Percentiles rank a stretch among this genome's conserved stretches.
Evolutionary conservation across 1,140 invertebrate genomes (phyloP).

Genomic region (Trichonephila clavata): DNA sequence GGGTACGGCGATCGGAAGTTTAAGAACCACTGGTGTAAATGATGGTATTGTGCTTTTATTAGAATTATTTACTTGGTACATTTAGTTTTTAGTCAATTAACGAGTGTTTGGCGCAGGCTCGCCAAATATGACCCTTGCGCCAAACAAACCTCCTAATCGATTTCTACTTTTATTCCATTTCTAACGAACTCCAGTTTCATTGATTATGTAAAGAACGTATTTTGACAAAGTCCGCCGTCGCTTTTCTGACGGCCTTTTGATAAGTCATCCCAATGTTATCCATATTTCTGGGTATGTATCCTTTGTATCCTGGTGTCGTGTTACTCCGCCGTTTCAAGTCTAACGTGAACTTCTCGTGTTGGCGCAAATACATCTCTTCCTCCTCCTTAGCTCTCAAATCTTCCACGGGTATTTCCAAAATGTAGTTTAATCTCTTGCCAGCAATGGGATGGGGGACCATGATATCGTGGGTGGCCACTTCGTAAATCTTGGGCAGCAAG

Average conservation of each 20-base stretch:
- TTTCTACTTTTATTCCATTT: background rate
- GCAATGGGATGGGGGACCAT: conserved; percentile 51
- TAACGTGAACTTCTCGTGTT: background rate
- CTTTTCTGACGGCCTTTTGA: conserved; percentile 33
- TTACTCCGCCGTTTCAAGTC: conserved; percentile 43
- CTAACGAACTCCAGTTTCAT: background rate
- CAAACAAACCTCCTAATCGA: background rate
- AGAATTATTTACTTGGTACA: no score
- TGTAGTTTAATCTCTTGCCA: conserved; percentile 20
- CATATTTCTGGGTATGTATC: conserved; percentile 43
- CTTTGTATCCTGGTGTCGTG: conserved; percentile 5
- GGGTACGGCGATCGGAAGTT: no score
- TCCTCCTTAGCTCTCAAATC: background rate
- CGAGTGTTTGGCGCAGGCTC: no score
- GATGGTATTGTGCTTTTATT: no score
- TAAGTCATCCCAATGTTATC: conserved; percentile 34
- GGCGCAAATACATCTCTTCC: conserved; percentile 14
- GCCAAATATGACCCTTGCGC: no score
- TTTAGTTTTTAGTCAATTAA: no score
- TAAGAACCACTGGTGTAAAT: no score
- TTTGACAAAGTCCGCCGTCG: conserved; percentile 22
- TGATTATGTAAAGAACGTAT: background rate
- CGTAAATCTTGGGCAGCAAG: conserved; percentile 6
- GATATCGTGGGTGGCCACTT: background rate
- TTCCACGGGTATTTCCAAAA: conserved; percentile 2